Conservation (phyloP, 2,888 invertebrate species). For the Tetragonula carbonaria region DNA sequence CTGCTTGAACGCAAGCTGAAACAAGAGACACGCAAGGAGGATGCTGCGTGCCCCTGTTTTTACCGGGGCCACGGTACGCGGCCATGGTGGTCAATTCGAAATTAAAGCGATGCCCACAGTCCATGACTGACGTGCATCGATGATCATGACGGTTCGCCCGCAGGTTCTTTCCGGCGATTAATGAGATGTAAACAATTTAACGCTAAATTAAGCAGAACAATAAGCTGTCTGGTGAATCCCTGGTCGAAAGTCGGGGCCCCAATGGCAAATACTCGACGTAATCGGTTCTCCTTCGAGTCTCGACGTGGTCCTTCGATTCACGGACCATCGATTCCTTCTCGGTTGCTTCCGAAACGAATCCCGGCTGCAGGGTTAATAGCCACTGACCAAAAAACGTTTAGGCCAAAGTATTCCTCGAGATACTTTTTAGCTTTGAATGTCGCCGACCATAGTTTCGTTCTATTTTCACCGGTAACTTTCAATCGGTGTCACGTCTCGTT, state of each 20-base stretch:
- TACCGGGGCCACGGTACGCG: slow-evolving; percentile 22
- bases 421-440: slow-evolving; percentile 46
- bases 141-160: slow-evolving; percentile 76
- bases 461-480: not conserved
- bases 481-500: slow-evolving; percentile 2
- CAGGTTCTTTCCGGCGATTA: slow-evolving; percentile 77
- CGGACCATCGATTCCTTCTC: slow-evolving; percentile 72
- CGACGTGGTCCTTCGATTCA: slow-evolving; percentile 62
- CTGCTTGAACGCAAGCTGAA: slow-evolving; percentile 39
- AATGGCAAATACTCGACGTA: slow-evolving; percentile 60
- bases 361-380: slow-evolving; percentile 51
- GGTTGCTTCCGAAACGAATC: slow-evolving; percentile 60
- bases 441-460: not conserved
- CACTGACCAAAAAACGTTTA: slow-evolving; percentile 51
- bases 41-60: slow-evolving; percentile 29
- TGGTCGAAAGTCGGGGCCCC: slow-evolving; percentile 51
- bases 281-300: slow-evolving; percentile 55
- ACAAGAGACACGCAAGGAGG: slow-evolving; percentile 56
- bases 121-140: slow-evolving; percentile 81
- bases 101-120: slow-evolving; percentile 78
- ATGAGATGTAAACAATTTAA: slow-evolving; percentile 84
- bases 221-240: slow-evolving; percentile 68
- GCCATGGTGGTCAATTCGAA: slow-evolving; percentile 70
- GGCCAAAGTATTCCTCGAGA: slow-evolving; percentile 41
- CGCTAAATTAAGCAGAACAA: slow-evolving; percentile 84